Conservation (phyloP, 2,113 vertebrate genomes). For the Accipiter virgatus region DNA sequence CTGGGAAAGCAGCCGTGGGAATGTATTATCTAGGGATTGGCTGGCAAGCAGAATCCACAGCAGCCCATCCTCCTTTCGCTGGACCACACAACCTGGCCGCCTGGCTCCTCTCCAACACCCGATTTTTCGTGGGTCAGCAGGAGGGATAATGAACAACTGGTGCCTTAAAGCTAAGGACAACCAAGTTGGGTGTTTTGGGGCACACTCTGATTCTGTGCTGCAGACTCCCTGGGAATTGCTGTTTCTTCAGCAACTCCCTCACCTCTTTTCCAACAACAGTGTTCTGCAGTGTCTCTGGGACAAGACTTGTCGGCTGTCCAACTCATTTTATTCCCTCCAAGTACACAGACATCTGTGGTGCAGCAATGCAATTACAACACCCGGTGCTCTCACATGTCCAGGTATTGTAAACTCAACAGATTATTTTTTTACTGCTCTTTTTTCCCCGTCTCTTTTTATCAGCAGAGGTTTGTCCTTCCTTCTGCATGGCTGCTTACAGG, state of each 20-base stretch:
- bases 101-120: neutral
- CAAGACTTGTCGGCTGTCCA: neutral
- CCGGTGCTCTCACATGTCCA: neutral
- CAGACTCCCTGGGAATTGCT: neutral
- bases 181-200: rapidly evolving
- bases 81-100: neutral
- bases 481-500: neutral
- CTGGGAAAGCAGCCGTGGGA: neutral
- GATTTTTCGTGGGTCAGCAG: neutral
- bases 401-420: neutral
- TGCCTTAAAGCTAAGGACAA: rapidly evolving
- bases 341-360: neutral
- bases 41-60: neutral
- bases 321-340: neutral
- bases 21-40: rapidly evolving
- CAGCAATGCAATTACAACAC: neutral
- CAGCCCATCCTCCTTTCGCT: neutral
- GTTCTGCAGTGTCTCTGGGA: neutral
- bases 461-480: neutral
- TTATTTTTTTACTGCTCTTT: neutral
- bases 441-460: neutral
- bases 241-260: neutral
- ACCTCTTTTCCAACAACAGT: neutral
- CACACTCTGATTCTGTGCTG: neutral
- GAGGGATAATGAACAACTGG: neutral